A percentile compares a stretch with the other conserved stretches of the same genome.
phyloP scores from a whole-genome alignment of 2,113 vertebrate species.

The Amia ocellicauda region DNA sequence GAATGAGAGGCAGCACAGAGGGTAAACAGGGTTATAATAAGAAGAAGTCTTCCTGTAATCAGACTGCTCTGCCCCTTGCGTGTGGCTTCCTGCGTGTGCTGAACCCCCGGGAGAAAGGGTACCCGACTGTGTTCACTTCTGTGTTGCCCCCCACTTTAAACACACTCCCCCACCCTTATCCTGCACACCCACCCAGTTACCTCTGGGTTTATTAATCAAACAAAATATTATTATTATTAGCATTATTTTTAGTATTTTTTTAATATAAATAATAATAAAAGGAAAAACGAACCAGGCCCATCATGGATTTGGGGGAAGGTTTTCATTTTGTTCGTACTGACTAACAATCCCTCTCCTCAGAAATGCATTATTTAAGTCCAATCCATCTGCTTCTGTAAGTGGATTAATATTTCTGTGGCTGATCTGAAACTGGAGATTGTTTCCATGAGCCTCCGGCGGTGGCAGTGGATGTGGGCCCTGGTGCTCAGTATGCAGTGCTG shows the following conservation, averaged over 20 bases:
- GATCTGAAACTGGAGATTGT: background rate
- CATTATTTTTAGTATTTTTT: conserved; percentile 8
- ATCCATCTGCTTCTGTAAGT: conserved; percentile 28
- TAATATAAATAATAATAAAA: conserved; percentile 23
- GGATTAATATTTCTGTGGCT: conserved; percentile 22
- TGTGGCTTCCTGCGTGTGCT: too few relatives aligned
- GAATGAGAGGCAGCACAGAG: too few relatives aligned
- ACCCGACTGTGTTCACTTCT: too few relatives aligned
- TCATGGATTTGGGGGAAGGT: too few relatives aligned
- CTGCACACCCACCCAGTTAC: background rate
- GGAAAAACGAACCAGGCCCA: too few relatives aligned
- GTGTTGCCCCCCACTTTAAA: too few relatives aligned
- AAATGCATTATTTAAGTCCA: conserved; percentile 22
- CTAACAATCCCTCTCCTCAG: background rate
- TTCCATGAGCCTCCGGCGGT: conserved; percentile 12
- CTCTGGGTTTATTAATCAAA: conserved; percentile 11
- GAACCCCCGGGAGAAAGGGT: too few relatives aligned
- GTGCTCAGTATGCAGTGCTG: conserved; percentile 18
- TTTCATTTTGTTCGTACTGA: conserved; percentile 3
- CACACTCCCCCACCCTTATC: too few relatives aligned
- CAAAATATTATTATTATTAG: conserved; percentile 16
- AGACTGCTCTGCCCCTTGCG: too few relatives aligned
- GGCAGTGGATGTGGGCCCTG: conserved; percentile 14
- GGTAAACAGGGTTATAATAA: too few relatives aligned
- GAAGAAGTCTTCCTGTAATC: too few relatives aligned